Evolutionary conservation across 2,113 vertebrate genomes (phyloP).

Genomic region (Eurypyga helias): DNA sequence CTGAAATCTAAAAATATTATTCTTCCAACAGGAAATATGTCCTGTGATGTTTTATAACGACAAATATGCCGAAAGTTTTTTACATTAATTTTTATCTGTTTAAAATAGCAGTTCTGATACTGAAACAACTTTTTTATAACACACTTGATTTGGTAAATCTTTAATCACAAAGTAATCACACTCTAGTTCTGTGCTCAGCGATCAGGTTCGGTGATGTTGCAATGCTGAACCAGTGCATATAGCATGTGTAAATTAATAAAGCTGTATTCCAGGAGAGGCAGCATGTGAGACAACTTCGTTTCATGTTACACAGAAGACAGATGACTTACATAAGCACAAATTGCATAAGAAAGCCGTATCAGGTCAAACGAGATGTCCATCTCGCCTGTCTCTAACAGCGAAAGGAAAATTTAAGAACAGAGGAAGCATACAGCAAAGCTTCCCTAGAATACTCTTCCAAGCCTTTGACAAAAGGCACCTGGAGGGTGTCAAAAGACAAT

Average conservation of each 20-base stretch:
- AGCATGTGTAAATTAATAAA: constrained; percentile 38
- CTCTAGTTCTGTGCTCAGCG: background rate
- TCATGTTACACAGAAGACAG: constrained; percentile 4
- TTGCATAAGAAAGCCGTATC: background rate
- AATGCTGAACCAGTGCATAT: background rate
- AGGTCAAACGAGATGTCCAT: background rate
- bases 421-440: background rate
- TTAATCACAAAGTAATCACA: constrained; percentile 16
- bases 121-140: background rate
- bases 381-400: background rate
- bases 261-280: constrained; percentile 21
- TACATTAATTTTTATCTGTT: background rate
- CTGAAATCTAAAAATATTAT: background rate
- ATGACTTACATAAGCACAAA: constrained; percentile 45
- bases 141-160: background rate
- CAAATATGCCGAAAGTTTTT: background rate
- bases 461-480: background rate
- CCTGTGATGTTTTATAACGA: background rate
- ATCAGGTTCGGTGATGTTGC: constrained; percentile 19
- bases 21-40: background rate
- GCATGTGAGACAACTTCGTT: background rate
- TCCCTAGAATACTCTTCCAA: background rate
- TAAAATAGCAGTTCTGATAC: background rate
- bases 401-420: background rate
- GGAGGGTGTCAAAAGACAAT: background rate